Evolutionary conservation across 1,140 invertebrate species (phyloP).

Genomic region (Eurosta solidaginis): DNA sequence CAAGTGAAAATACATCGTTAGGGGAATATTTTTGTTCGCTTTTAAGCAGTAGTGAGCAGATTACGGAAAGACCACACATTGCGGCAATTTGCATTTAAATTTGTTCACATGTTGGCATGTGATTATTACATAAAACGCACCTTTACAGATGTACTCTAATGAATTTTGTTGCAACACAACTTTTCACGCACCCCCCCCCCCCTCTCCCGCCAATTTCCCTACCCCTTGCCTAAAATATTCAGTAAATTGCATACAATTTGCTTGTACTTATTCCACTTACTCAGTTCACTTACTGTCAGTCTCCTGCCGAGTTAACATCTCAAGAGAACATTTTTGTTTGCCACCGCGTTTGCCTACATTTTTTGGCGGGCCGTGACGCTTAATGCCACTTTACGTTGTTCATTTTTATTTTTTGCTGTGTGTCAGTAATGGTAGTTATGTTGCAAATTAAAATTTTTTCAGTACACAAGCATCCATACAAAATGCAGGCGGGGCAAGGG

Average conservation of each 20-base stretch:
- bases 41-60: constrained; percentile 3
- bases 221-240: too few relatives aligned
- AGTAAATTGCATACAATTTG: background rate
- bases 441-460: constrained; percentile 20
- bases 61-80: background rate
- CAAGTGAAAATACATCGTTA: background rate
- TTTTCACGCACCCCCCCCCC: background rate
- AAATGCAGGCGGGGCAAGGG: too few relatives aligned
- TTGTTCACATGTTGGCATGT: constrained; percentile 9
- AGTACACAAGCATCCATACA: too few relatives aligned
- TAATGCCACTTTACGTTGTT: background rate
- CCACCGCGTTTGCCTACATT: background rate
- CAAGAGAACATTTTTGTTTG: background rate
- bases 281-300: constrained; percentile 1
- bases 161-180: background rate
- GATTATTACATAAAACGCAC: constrained; percentile 12
- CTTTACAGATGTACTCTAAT: background rate
- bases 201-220: too few relatives aligned
- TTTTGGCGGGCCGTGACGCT: background rate
- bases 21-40: constrained; percentile 14
- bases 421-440: too few relatives aligned
- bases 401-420: too few relatives aligned
- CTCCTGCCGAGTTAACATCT: constrained; percentile 21
- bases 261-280: background rate
- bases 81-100: background rate